Evolutionary conservation across 2,888 invertebrate species (phyloP).

Genomic region (Tineola bisselliella): DNA sequence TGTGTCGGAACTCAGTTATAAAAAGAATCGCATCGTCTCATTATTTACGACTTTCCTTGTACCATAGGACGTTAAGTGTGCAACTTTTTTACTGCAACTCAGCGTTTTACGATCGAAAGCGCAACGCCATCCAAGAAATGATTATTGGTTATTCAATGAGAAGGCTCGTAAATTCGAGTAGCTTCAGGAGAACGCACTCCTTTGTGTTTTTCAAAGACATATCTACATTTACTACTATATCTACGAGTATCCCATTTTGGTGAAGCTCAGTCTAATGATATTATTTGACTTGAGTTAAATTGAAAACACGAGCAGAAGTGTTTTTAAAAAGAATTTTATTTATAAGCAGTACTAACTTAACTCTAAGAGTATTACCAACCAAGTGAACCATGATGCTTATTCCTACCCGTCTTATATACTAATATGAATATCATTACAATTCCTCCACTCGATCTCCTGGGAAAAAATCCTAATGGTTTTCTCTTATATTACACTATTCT

Average conservation of each 20-base stretch:
- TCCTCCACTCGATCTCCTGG: no score
- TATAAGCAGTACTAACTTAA: no score
- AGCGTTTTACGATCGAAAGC: slow-evolving; percentile 29
- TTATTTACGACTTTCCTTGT: slow-evolving; percentile 36
- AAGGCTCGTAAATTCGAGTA: slow-evolving; percentile 10
- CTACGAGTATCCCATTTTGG: neutral
- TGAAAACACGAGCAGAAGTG: no score
- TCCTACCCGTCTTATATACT: no score
- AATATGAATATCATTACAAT: no score
- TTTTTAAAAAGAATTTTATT: no score
- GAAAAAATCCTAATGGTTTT: no score
- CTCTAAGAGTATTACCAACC: no score
- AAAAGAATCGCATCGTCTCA: slow-evolving; percentile 12
- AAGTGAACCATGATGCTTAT: no score
- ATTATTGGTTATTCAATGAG: slow-evolving; percentile 31
- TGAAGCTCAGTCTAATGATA: no score
- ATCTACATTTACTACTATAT: neutral
- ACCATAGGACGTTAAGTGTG: slow-evolving; percentile 29
- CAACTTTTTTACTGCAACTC: slow-evolving; percentile 37
- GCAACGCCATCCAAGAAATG: slow-evolving; percentile 20
- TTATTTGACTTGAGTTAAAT: no score
- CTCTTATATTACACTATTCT: no score
- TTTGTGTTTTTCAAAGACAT: neutral
- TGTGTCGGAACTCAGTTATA: neutral
- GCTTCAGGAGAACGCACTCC: neutral